A percentile compares a stretch with the other conserved stretches of the same genome.
Conservation (phyloP, 2,113 vertebrate genomes). For the Malurus elegans region DNA sequence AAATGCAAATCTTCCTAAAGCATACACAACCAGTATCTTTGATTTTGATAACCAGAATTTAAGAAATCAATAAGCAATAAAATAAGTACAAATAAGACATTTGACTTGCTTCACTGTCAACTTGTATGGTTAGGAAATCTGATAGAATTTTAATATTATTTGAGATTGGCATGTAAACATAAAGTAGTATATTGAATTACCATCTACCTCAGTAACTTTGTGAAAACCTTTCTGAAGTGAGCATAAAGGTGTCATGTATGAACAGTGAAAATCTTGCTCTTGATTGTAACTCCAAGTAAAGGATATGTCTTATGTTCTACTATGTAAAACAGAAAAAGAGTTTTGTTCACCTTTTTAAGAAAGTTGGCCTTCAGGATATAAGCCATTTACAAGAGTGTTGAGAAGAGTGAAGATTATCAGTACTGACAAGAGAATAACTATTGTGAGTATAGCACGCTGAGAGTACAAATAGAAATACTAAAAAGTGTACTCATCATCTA, state of each 20-base stretch:
- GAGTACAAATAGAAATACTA: not conserved
- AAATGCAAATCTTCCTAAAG: not conserved
- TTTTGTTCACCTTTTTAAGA: not conserved
- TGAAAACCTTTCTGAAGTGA: not conserved
- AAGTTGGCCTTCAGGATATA: not conserved
- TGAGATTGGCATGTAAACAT: not conserved
- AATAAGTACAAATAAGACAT: not conserved
- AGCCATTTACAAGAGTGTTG: not conserved
- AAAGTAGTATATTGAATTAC: not conserved
- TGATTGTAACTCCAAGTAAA: not conserved
- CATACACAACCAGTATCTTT: rapidly evolving
- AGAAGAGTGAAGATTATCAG: not conserved
- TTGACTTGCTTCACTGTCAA: not conserved
- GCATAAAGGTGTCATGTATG: not conserved
- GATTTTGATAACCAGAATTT: not conserved
- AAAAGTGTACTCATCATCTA: not conserved
- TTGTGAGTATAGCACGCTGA: rapidly evolving
- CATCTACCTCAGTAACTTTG: not conserved
- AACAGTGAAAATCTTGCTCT: not conserved
- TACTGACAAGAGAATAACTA: not conserved
- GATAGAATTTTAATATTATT: not conserved
- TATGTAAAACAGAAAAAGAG: not conserved
- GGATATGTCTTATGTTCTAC: not conserved
- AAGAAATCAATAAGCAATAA: not conserved
- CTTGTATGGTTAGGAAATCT: not conserved